Percentiles rank a stretch among this genome's conserved stretches.
phyloP scores from a whole-genome alignment of 2,888 invertebrate genomes.

The Graphium colonna region DNA sequence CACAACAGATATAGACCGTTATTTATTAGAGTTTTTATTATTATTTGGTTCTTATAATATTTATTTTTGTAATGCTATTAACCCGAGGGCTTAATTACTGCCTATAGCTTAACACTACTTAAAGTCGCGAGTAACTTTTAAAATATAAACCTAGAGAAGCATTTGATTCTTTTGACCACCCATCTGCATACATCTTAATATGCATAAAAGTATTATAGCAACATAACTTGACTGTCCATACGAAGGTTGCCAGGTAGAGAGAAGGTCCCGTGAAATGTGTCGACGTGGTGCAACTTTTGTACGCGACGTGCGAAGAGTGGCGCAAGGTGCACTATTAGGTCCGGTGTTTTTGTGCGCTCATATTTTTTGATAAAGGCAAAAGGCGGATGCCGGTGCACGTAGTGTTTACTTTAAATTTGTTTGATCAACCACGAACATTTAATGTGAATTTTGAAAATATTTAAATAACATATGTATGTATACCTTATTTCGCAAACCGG shows the following conservation, averaged over 20 bases:
- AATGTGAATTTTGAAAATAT: too few relatives aligned
- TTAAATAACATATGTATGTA: too few relatives aligned
- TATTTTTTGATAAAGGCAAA: constrained; percentile 30
- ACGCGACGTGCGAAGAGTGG: constrained; percentile 70
- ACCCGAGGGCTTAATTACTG: too few relatives aligned
- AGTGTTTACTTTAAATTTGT: constrained; percentile 19
- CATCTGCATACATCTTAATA: constrained; percentile 44
- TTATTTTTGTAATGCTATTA: too few relatives aligned
- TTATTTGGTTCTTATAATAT: too few relatives aligned
- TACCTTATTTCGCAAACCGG: too few relatives aligned
- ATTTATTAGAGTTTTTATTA: too few relatives aligned
- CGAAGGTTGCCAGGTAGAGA: constrained; percentile 61
- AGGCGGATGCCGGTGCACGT: constrained; percentile 36
- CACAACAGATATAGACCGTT: too few relatives aligned
- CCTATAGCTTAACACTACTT: too few relatives aligned
- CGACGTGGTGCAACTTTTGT: constrained; percentile 75
- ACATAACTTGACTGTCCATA: constrained; percentile 19
- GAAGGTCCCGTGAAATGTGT: constrained; percentile 72
- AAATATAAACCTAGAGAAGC: constrained; percentile 31
- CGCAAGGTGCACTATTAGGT: constrained; percentile 58
- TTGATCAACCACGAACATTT: constrained; percentile 20
- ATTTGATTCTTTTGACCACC: constrained; percentile 55
- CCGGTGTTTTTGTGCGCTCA: constrained; percentile 46
- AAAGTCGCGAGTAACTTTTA: too few relatives aligned
- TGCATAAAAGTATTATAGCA: constrained; percentile 42